Base-by-base conservation (phyloP, 2,797 vertebrate species). In the Karalla daura region DNA sequence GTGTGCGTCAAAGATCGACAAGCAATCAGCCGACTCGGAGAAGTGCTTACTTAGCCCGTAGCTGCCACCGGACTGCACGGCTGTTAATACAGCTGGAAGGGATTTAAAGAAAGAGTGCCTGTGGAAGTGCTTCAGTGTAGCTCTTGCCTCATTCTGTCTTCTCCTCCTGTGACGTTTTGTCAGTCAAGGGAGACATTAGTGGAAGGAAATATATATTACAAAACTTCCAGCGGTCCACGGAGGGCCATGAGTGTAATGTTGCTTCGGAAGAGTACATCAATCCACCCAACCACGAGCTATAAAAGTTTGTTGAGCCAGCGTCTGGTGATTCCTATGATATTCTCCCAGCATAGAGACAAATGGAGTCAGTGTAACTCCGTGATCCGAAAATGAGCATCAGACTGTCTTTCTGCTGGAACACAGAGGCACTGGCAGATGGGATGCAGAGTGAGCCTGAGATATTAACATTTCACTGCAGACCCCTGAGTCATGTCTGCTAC, bases 41-140 rank as follows among this genome's bases (percentile, higher is more conserved):
- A 84, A 74, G 47, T 69, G 82, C 80, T 84, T 80, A 71, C 79
- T 77, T 74, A 70, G 70, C 72, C 81, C 59, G 45, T 63, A 45
- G 25, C 78, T 51, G 70, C 51, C 64, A 60, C 71, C 63, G 64
- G 84, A 74, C 82, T 58, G 70, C 50, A 55, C 53, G 49, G 65
- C 55, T 76, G 81, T 84, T 81, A 85, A 83, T 85, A 76, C 84
- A 78, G 76, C 80, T 84, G 86, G 81, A 87, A 79, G 74, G 78
- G 70, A 85, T 84, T 80, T 83, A 36, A 55, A 37, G 43, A 25
- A 23, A 28, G 45, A 64, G 37, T 20, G 56, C 23, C 64, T 65
- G 68, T 70, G 49, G 65, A 78, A 87, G 74, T 70, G 79, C 70
- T 80, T 66, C 47, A 7, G 59, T 28, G 21, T 27, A 56, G 51